These are phyloP conservation scores for Monomorium pharaonis DNA, from an alignment of 1,140 invertebrate genomes.

Conservation along the genomic window DNA sequence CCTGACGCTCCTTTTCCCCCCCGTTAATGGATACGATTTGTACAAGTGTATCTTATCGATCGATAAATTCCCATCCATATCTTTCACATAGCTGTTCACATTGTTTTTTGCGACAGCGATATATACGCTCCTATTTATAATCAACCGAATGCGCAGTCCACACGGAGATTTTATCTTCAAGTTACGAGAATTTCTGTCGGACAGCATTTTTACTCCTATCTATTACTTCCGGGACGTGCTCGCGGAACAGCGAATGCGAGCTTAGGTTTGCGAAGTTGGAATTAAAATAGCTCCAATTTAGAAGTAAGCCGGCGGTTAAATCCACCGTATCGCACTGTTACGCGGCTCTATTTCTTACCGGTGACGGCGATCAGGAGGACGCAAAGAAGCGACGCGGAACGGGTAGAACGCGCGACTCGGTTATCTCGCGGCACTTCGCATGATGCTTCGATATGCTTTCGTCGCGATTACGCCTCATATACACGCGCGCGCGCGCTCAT, in stretches of 20 bases:
- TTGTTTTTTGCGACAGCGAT: not conserved
- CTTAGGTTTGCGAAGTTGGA: too few species aligned
- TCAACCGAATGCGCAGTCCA: not conserved
- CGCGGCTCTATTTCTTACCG: conserved; percentile 75
- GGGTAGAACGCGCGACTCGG: conserved; percentile 68
- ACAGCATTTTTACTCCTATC: not conserved
- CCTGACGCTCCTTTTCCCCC: not conserved
- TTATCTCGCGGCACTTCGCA: conserved; percentile 77
- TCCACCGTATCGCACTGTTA: conserved; percentile 28
- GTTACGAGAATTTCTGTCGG: not conserved
- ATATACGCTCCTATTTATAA: not conserved
- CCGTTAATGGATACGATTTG: conserved; percentile 7
- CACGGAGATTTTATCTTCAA: not conserved
- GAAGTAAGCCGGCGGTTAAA: not conserved
- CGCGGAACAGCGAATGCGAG: not conserved
- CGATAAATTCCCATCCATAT: not conserved
- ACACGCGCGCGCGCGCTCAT: conserved; percentile 45
- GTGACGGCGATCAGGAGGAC: conserved; percentile 73
- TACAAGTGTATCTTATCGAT: not conserved
- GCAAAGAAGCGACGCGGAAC: conserved; percentile 73
- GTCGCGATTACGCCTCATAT: conserved; percentile 57
- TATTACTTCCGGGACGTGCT: not conserved
- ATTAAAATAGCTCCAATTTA: not conserved
- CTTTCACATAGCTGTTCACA: not conserved
- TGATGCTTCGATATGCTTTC: conserved; percentile 67